phyloP scores from a whole-genome alignment of 2,888 invertebrate genomes.

The Rotaria sp. region DNA sequence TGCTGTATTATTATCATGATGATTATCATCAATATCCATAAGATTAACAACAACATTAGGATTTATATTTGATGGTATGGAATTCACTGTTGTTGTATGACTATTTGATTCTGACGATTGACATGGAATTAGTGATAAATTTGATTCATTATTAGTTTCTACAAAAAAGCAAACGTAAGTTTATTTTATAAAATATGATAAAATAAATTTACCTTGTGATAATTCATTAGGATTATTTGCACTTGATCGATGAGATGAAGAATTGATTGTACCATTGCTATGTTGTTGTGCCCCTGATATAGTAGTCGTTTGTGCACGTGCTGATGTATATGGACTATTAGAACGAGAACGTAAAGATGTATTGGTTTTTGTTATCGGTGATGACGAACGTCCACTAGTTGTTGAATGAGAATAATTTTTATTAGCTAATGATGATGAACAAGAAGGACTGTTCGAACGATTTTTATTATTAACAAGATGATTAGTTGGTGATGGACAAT shows the following conservation, averaged over 20 bases:
- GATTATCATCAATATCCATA: conserved; percentile 45
- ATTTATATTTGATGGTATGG: conserved; percentile 43
- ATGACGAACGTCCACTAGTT: neutral
- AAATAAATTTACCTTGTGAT: neutral
- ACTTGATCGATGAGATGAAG: neutral
- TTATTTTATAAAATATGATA: no score
- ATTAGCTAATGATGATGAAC: neutral
- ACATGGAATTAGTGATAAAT: no score
- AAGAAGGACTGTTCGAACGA: neutral
- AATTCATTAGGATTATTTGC: neutral
- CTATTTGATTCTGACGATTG: neutral
- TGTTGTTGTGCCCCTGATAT: neutral
- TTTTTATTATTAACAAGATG: neutral
- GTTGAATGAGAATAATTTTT: neutral
- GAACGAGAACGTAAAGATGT: conserved; percentile 15
- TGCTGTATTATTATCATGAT: neutral
- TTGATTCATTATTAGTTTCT: neutral
- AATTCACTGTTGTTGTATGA: neutral
- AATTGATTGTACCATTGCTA: neutral
- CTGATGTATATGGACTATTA: neutral
- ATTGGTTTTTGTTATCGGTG: neutral
- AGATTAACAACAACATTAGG: conserved; percentile 42
- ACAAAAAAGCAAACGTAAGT: no score
- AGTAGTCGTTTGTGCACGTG: neutral
- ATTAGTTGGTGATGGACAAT: neutral